Evolutionary conservation across 2,797 vertebrate species (phyloP), one percentile per base, ranked within the genome.

Genomic region (Hippocampus kuda): DNA sequence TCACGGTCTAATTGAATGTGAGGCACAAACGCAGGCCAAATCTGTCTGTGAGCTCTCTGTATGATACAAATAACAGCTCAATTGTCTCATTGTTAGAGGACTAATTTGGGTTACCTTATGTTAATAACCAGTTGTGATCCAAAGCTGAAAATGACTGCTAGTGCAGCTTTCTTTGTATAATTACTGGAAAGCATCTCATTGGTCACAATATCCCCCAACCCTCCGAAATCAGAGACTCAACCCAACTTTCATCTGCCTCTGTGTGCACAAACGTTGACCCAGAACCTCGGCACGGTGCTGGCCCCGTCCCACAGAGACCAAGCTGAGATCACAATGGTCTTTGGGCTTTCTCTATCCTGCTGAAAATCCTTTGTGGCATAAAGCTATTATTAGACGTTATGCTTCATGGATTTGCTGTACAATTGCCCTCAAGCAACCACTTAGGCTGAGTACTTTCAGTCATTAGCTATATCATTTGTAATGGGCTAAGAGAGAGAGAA

Each of bases 181-280:
- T 59, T 38, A 34, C 34, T 56, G 30, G 13, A 16, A 30, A 18
- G 65, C 49, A 54, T 54, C 49, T 53, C 27, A 51, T 22, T 66
- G 42, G 16, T 4, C 65, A 30, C 24, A 1, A 26, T 49, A 51
- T 27, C 13, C 12, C 26, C 44, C 20, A 13, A 41, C 68, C 72
- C 65, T 91, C 85, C 76, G 91, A 90, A 91, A 91, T 92, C 89
- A 90, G 8, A 64, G 41, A 26, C 42, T 5, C 46, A 74, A 74
- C 74, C 67, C 49, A 59, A 70, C 66, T 64, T 71, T 70, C 82
- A 86, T 83, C 84, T 54, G n/a, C 53, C 53, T 24, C 53, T 54
- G 78, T 79, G 79, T 68, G 72, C 77, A 78, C 86, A 88, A 89
- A 88, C 86, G n/a, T 90, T 91, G 90, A 88, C 81, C 82, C 82